These are phyloP conservation scores for Eilema depressum DNA, from an alignment of 2,888 invertebrate species.

Conservation along the genomic window DNA sequence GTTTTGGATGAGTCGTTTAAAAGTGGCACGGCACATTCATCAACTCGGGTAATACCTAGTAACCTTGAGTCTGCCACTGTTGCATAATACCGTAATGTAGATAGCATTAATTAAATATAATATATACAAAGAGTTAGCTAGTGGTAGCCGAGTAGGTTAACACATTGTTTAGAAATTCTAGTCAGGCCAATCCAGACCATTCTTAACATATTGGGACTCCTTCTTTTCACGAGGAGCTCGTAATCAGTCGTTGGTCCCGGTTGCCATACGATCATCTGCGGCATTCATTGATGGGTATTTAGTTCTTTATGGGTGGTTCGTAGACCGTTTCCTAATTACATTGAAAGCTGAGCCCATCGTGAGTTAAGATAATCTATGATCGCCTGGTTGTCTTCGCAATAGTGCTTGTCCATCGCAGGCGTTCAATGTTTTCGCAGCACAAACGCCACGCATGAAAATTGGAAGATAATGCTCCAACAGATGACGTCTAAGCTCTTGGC, in stretches of 20 bases:
- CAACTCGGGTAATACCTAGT: constrained; percentile 27
- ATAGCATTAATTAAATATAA: background rate
- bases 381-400: background rate
- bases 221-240: too few species aligned
- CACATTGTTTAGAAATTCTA: too few species aligned
- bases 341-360: too few species aligned
- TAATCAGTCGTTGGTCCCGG: too few species aligned
- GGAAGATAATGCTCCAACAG: background rate
- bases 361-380: background rate
- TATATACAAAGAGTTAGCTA: background rate
- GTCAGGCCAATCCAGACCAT: too few species aligned
- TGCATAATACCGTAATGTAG: background rate
- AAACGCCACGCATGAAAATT: too few species aligned
- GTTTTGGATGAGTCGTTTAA: constrained; percentile 4
- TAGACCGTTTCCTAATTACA: too few species aligned
- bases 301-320: too few species aligned
- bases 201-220: too few species aligned
- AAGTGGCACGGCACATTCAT: constrained; percentile 2
- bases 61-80: background rate
- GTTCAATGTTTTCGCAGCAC: background rate
- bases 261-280: too few species aligned
- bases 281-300: too few species aligned
- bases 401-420: background rate
- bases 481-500: background rate
- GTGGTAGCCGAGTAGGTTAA: too few species aligned